Base-by-base conservation (phyloP, 2,113 vertebrate genomes). In the Anolis carolinensis region DNA sequence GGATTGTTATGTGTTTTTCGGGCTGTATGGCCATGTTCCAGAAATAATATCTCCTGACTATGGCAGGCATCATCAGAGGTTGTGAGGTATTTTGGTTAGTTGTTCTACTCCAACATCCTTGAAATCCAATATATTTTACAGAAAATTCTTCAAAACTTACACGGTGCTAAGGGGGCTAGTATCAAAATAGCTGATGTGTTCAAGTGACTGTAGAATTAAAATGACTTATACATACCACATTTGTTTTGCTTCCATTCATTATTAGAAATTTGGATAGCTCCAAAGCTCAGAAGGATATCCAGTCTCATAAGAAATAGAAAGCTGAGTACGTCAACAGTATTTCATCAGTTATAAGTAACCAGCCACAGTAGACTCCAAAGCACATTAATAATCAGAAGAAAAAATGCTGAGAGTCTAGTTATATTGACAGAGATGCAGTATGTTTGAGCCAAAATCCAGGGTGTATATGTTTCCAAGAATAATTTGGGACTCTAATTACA, bases 331-430 rank as follows among this genome's bases (percentile, higher is more conserved):
- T 77, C 62, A 32, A 1, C 86, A 82, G 63, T 80, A 89, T 83
- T 91, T 92, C 59, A 67, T 7, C 83, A 77, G 34, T 73, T 87
- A 30, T 84, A 39, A 59, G 16, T 74, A 92, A 94, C 93, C 91
- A 93, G 86, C 74, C 89, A 84, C 90, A 92, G 76, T 50, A 93
- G 91, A 92, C 73, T 94, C 94, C 87, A 91, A 93, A 88, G 85
- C 88, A 87, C 84, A 91, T 92, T 96, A 95, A 94, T 95, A 96
- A 92, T 91, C 79, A 88, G 83, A 21, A 18, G 32, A 81, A 83
- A 44, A 92, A 93, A 70, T 86, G 79, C 83, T 86, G 87, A 94
- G 77, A 62, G 11, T 76, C 80, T 90, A 23, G 63, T 89, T 91
- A n/a, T 82, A 52, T 78, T 95, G 90, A 94, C 84, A 93, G 87